A percentile compares a stretch with the other conserved stretches of the same genome.
phyloP scores from a whole-genome alignment of 1,140 invertebrate species.

The Colletes gigas region DNA sequence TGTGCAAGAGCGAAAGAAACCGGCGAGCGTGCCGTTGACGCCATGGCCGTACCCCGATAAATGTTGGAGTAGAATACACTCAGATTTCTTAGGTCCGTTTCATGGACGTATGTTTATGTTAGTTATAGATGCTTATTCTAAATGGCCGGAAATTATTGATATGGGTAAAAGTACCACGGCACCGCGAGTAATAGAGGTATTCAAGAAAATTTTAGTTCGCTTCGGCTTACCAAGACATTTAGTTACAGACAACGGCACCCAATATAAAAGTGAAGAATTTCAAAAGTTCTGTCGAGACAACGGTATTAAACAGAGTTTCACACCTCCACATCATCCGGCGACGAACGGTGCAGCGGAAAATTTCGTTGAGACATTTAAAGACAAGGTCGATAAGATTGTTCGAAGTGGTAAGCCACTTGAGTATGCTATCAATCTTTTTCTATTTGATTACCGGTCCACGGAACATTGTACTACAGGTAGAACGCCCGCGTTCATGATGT shows the following conservation, averaged over 20 bases:
- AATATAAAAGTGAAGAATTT: background rate
- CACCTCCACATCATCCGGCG: too few species aligned
- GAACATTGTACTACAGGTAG: constrained; percentile 27
- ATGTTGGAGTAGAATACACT: background rate
- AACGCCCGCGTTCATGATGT: constrained; percentile 36
- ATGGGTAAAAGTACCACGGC: background rate
- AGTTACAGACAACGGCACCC: background rate
- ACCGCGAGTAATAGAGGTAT: background rate
- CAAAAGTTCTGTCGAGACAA: too few species aligned
- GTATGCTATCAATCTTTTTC: too few species aligned
- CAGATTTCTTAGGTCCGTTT: background rate
- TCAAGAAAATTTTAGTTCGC: background rate
- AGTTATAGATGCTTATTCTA: background rate
- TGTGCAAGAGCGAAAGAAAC: background rate
- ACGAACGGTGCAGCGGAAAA: too few species aligned
- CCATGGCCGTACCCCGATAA: background rate
- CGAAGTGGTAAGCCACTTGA: background rate
- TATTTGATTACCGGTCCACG: background rate
- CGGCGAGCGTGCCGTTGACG: background rate
- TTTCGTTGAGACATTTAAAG: too few species aligned
- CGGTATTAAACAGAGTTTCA: too few species aligned
- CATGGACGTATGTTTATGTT: background rate
- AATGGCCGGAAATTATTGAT: background rate
- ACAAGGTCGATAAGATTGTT: too few species aligned
- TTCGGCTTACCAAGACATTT: background rate